Conservation (phyloP, 2,113 vertebrate genomes). For the Dipodomys stephensi region DNA sequence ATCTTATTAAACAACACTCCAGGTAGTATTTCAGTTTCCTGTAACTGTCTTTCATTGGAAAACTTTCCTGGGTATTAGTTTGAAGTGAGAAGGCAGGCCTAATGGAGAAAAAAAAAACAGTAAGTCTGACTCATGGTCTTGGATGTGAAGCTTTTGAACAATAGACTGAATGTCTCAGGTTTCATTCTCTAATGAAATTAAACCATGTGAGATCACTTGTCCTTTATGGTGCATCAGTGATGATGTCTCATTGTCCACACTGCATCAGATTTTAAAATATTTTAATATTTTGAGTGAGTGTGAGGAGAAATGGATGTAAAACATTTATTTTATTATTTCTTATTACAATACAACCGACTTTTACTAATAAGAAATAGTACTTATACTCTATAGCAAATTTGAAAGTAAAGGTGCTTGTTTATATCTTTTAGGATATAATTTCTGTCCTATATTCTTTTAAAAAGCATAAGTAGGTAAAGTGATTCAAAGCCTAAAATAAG, state of each 20-base stretch:
- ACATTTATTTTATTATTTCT: not conserved
- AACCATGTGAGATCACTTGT: not conserved
- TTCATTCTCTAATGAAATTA: not conserved
- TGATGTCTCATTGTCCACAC: not conserved
- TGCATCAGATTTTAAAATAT: not conserved
- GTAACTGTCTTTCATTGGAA: not conserved
- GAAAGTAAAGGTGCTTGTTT: not conserved
- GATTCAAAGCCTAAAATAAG: not conserved
- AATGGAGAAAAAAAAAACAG: not conserved
- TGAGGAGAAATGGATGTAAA: not conserved
- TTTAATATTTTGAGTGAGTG: not conserved
- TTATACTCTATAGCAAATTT: not conserved
- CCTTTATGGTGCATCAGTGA: not conserved
- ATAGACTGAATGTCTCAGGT: not conserved
- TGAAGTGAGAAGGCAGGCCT: conserved; percentile 18
- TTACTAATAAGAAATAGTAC: not conserved
- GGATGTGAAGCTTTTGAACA: not conserved
- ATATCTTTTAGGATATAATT: not conserved
- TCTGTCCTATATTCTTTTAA: not conserved
- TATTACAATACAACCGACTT: not conserved
- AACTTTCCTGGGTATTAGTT: conserved; percentile 1
- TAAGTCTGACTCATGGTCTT: not conserved
- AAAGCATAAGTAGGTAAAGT: not conserved
- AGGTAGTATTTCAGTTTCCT: conserved; percentile 4
- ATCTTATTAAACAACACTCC: conserved; percentile 51